phyloP scores from a whole-genome alignment of 2,797 vertebrate genomes.

The Fringilla coelebs region DNA sequence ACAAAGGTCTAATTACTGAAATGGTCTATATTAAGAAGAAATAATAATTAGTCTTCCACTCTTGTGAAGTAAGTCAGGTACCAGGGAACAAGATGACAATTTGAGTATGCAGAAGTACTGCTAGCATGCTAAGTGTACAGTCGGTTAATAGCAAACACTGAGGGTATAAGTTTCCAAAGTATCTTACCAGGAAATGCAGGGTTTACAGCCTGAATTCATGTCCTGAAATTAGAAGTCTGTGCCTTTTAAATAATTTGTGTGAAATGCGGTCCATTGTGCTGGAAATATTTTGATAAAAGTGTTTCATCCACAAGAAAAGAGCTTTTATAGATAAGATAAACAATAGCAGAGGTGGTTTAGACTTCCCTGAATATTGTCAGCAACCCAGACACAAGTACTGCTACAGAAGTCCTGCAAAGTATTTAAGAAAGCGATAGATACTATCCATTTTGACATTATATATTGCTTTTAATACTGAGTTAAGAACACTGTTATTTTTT shows the following conservation, averaged over 20 bases:
- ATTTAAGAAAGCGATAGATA: not conserved
- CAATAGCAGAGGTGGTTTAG: not conserved
- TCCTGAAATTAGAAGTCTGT: not conserved
- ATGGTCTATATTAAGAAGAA: conserved; percentile 12
- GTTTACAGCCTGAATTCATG: not conserved
- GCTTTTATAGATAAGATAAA: not conserved
- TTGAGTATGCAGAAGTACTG: not conserved
- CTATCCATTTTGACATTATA: not conserved
- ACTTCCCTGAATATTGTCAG: not conserved
- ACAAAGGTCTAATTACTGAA: conserved; percentile 23
- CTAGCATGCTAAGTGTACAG: not conserved
- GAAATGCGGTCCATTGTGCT: not conserved
- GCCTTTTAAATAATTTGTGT: not conserved
- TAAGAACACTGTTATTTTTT: not conserved
- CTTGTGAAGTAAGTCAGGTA: not conserved
- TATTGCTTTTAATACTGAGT: not conserved
- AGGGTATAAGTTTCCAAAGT: not conserved
- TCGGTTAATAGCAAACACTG: not conserved
- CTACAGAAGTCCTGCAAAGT: not conserved
- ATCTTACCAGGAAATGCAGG: not conserved
- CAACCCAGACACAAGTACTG: not conserved
- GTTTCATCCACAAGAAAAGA: not conserved
- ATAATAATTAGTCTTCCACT: not conserved
- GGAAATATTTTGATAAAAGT: not conserved
- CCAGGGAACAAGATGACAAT: not conserved